Conservation (phyloP, 1,140 invertebrate species). For the Tetramorium simillimum region DNA sequence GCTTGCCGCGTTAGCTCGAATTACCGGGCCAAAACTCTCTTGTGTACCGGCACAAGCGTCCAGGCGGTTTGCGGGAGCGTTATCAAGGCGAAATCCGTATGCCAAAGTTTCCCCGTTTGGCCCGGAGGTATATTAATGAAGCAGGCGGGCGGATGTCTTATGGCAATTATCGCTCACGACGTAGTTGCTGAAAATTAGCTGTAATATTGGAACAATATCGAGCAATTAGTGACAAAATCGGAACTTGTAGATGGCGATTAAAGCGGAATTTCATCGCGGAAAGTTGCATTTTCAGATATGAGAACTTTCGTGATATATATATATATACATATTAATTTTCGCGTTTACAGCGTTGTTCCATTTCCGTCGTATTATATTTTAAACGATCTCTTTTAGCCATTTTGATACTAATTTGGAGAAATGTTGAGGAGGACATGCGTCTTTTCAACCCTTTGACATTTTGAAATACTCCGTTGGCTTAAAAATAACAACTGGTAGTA, state of each 20-base stretch:
- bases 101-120: background rate
- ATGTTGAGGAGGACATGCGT: background rate
- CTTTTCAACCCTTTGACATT: background rate
- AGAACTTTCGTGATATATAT: background rate
- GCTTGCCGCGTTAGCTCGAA: background rate
- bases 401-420: background rate
- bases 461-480: background rate
- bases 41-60: background rate
- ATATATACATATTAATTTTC: background rate
- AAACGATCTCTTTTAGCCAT: background rate
- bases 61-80: background rate
- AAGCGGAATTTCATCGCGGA: background rate
- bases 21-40: background rate
- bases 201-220: background rate
- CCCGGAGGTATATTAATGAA: background rate
- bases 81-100: background rate
- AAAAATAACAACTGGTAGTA: background rate
- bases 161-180: background rate
- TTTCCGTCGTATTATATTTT: background rate
- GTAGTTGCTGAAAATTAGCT: background rate
- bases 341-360: too few species aligned
- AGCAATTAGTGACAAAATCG: background rate
- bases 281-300: background rate
- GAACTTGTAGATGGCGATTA: background rate
- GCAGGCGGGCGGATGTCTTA: background rate